These are phyloP conservation scores for Huso huso DNA, from an alignment of 2,797 vertebrate species.

Conservation along the genomic window DNA sequence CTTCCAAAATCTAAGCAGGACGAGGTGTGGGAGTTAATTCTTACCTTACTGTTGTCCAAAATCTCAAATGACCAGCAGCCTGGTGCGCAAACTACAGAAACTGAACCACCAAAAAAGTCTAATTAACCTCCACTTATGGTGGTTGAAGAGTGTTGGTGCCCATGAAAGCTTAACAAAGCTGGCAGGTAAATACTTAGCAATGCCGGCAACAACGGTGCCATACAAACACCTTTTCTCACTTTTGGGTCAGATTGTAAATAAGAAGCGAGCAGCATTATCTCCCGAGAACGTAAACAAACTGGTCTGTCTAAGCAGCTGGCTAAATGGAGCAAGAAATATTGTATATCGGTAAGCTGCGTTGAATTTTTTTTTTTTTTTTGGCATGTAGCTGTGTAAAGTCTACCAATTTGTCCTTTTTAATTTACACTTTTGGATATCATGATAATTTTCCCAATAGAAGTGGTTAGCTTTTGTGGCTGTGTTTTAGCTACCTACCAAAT, in stretches of 20 bases:
- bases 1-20: conserved; percentile 1
- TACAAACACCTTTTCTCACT: neutral
- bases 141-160: conserved; percentile 3
- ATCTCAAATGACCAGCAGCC: no score
- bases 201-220: conserved; percentile 3
- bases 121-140: neutral
- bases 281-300: neutral
- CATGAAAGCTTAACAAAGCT: conserved; percentile 5
- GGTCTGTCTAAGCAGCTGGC: conserved; percentile 11
- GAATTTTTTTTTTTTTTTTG: no score
- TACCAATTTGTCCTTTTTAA: no score
- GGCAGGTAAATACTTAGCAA: conserved; percentile 14
- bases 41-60: neutral
- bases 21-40: conserved; percentile 7
- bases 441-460: no score
- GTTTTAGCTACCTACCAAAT: no score
- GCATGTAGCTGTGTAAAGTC: no score
- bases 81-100: no score
- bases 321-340: conserved; percentile 1
- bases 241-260: conserved; percentile 11
- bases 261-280: conserved; percentile 12
- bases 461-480: no score
- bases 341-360: no score
- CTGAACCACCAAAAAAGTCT: no score
- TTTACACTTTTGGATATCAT: no score